These are phyloP conservation scores for Drosophila nikananu DNA, from an alignment of 1,140 invertebrate species.

Conservation along the genomic window DNA sequence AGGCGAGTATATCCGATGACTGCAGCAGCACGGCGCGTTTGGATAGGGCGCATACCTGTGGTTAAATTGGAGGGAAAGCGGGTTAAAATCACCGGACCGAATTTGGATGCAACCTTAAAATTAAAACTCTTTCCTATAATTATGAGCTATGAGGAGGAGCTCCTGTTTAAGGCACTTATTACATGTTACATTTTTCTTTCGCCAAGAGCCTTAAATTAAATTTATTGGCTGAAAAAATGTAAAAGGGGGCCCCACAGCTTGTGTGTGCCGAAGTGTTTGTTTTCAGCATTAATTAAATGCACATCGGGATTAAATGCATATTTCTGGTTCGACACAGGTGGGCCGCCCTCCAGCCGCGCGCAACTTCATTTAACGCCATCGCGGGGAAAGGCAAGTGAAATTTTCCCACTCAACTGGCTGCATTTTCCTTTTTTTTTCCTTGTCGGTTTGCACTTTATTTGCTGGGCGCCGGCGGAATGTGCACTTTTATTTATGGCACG, in stretches of 20 bases:
- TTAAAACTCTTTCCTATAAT: neutral
- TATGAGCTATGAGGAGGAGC: neutral
- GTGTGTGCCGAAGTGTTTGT: constrained; percentile 57
- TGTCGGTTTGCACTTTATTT: constrained; percentile 49
- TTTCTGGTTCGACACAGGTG: constrained; percentile 51
- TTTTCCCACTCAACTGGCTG: constrained; percentile 8
- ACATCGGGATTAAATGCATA: constrained; percentile 68
- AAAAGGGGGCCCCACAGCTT: constrained; percentile 2
- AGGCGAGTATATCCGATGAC: constrained; percentile 77
- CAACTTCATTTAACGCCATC: constrained; percentile 26
- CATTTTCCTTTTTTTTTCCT: constrained; percentile 7
- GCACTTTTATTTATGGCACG: constrained; percentile 57
- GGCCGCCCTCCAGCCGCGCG: constrained; percentile 1
- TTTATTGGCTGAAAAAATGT: constrained; percentile 68
- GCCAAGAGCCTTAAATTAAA: constrained; percentile 59
- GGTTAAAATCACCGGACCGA: constrained; percentile 25
- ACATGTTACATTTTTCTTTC: constrained; percentile 49
- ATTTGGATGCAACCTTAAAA: neutral
- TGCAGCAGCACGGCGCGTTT: constrained; percentile 86
- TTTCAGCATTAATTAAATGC: constrained; percentile 76
- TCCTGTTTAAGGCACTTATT: constrained; percentile 53
- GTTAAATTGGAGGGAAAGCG: constrained; percentile 34
- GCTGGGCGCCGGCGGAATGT: constrained; percentile 44
- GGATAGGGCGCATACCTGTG: constrained; percentile 90
- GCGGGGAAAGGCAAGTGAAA: constrained; percentile 11